A percentile compares a stretch with the other conserved stretches of the same genome.
These are phyloP conservation scores for Lycopodina hypogea DNA, from an alignment of 37 sponge, comb jelly and placozoan species.

Conservation along the genomic window DNA sequence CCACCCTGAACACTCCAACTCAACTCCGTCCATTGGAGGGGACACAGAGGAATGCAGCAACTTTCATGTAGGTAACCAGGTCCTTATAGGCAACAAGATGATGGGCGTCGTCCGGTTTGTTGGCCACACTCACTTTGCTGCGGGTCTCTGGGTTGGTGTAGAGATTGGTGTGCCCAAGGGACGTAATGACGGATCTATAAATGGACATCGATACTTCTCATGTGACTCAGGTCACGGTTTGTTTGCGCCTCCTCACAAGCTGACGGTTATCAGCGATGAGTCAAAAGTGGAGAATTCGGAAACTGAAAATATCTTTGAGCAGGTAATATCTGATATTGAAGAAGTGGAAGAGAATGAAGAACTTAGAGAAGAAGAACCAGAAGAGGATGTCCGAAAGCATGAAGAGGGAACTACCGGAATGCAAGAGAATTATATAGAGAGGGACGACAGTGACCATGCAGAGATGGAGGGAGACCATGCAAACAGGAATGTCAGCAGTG, in stretches of 20 bases:
- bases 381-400: not conserved
- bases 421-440: not conserved
- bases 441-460: not conserved
- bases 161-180: constrained; percentile 47
- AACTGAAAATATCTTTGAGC: constrained; percentile 20
- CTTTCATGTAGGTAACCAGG: constrained; percentile 35
- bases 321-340: not conserved
- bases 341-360: not conserved
- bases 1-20: not conserved
- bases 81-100: constrained; percentile 44
- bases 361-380: not conserved
- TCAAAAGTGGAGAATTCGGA: not conserved
- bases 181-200: constrained; percentile 56
- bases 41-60: not conserved
- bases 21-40: not conserved
- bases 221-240: constrained; percentile 50
- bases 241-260: constrained; percentile 66
- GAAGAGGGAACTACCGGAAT: not conserved
- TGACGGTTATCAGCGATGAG: constrained; percentile 2
- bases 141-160: constrained; percentile 64
- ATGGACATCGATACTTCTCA: constrained; percentile 49
- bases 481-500: not conserved
- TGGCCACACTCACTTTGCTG: constrained; percentile 55
- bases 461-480: not conserved
- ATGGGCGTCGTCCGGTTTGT: constrained; percentile 46